Evolutionary conservation across 2,113 vertebrate species (phyloP), one percentile per base, ranked within the genome.

Genomic region (Pomatorhinus ruficollis): DNA sequence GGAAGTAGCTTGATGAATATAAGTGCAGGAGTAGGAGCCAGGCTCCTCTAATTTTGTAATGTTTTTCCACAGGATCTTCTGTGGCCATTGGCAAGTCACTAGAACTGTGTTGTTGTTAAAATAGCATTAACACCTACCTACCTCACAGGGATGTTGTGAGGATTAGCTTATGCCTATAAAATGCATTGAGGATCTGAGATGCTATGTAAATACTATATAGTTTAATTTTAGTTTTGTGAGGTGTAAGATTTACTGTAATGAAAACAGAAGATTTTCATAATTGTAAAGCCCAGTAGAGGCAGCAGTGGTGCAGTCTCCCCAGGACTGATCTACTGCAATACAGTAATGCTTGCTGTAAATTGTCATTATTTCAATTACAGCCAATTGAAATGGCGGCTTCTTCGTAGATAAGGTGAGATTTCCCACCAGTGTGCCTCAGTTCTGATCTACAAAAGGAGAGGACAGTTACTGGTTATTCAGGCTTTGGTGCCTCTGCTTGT

Each of bases 101-200:
- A 20, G 78, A 94, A 56, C 68, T 37, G 42, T 72, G 33, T 87
- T 37, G 3, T 56, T 40, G 60, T 89, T 92, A 81, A 60, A 90
- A 60, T 40, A 74, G 87, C 4, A 40, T 42, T 79, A 56, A 87
- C 76, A 65, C 35, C 53, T 56, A 39, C 93, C 91, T 97, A 96
- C 93, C 95, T 97, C 96, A 96, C 93, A 96, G 93, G 93, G 93
- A 35, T 95, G 93, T 96, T 96, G 93, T 96, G 95, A 97, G 96
- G 95, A 92, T 92, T 68, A 81, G 76, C 53, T 89, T 86, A 90
- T 84, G 86, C 88, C 60, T 96, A 84, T 87, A 52, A 93, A 87
- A 72, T 60, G 45, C 74, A 22, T 81, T 81, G 93, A 96, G 81
- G 87, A 96, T 95, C 77, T 77, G 60, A 89, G 82, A 95, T 79